These are phyloP conservation scores for Trematocara macrostoma DNA, from an alignment of 2,113 vertebrate genomes.

Conservation along the genomic window DNA sequence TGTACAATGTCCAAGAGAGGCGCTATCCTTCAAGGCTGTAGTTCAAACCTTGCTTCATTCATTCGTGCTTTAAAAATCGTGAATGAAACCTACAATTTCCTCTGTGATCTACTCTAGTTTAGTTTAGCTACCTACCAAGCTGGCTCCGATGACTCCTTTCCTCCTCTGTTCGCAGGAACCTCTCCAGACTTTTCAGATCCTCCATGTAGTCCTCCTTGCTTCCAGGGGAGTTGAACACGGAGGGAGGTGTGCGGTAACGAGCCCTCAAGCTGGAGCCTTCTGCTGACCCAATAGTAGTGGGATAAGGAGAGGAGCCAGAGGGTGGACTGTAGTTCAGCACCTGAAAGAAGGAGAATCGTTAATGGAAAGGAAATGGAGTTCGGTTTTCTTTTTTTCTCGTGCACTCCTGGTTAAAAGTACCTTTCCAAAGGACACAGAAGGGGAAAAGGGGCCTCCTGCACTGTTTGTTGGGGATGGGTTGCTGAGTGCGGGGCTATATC, in stretches of 20 bases:
- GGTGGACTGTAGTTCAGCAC: conserved; percentile 78
- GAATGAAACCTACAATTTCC: background rate
- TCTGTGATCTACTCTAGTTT: background rate
- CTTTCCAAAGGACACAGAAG: conserved; percentile 76
- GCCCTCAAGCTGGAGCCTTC: conserved; percentile 79
- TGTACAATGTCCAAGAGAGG: background rate
- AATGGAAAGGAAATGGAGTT: background rate
- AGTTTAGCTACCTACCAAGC: conserved; percentile 69
- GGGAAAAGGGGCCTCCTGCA: conserved; percentile 64
- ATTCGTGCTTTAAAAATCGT: rapidly evolving
- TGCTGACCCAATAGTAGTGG: conserved; percentile 73
- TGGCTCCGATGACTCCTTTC: conserved; percentile 90
- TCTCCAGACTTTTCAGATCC: conserved; percentile 76
- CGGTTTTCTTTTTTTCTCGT: background rate
- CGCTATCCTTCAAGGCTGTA: rapidly evolving
- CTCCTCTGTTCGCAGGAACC: conserved; percentile 81
- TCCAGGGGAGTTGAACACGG: conserved; percentile 82
- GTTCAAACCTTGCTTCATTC: background rate
- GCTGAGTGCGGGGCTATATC: conserved; percentile 82
- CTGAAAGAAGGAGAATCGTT: conserved; percentile 46
- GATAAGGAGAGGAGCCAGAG: conserved; percentile 72
- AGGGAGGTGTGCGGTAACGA: conserved; percentile 85
- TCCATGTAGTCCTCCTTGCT: conserved; percentile 89
- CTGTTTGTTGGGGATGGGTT: conserved; percentile 66
- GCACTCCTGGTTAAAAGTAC: conserved; percentile 44